Conservation (phyloP, 2,113 vertebrate genomes). For the Jacana jacana region DNA sequence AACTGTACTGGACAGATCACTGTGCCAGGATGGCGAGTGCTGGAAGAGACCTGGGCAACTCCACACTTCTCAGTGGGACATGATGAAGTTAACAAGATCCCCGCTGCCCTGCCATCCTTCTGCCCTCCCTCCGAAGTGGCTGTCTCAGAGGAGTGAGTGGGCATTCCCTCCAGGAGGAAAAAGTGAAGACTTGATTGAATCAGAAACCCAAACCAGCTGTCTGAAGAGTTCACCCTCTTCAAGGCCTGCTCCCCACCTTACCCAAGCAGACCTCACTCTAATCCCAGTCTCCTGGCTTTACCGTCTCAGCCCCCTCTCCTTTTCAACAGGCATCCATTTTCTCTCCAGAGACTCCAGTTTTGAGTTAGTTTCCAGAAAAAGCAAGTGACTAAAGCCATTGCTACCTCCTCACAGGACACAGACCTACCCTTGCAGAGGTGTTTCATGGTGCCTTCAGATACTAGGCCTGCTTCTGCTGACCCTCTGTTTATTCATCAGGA, state of each 20-base stretch:
- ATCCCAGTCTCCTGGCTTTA: neutral
- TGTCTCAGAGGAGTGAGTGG: neutral
- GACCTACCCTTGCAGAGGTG: neutral
- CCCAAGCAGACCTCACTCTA: neutral
- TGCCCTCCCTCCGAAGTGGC: neutral
- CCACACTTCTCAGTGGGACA: neutral
- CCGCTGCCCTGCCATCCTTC: no score
- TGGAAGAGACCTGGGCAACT: neutral
- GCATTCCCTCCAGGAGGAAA: neutral
- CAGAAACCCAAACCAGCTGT: no score
- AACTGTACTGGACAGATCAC: no score
- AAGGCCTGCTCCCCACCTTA: neutral
- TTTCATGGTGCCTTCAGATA: neutral
- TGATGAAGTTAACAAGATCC: neutral
- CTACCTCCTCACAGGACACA: neutral
- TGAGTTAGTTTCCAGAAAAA: neutral
- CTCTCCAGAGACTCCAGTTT: neutral
- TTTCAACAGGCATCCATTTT: neutral
- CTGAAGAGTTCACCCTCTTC: neutral
- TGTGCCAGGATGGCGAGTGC: fast-evolving
- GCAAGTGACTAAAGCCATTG: neutral
- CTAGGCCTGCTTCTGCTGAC: neutral
- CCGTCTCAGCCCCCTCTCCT: neutral
- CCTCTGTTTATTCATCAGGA: neutral
- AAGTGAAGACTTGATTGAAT: neutral